Base-by-base conservation (phyloP, 1,140 invertebrate species). In the Magallana ariakensis region DNA sequence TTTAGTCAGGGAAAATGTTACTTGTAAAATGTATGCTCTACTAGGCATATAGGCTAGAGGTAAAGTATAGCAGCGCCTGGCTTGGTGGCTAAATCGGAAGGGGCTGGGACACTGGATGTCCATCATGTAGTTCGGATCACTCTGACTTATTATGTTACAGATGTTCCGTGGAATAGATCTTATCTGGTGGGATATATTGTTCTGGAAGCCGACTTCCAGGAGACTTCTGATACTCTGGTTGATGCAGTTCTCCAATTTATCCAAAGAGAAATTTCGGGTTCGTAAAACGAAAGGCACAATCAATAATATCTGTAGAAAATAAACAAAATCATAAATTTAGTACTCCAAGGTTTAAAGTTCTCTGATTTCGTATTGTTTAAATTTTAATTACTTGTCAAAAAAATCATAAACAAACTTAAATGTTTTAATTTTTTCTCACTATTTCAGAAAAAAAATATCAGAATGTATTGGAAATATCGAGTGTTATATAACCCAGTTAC, bases 211-310 rank as follows among this genome's bases (percentile, higher is more conserved):
- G 7, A 26, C 22, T 26, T 33, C 66, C 0, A 75, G 26, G 19
- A 75, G 33, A 0, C 1, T 19, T 56, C 16, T 82, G 0, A 82
- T 15, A 22, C 55, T 82, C 3, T 82, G 16, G 46, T 82, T 54
- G 13, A 82, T 56, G 10, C 80, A 82, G 80, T 22, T 54, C 46
- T 82, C 80, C 80, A 82, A 19, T 16, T 54, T 26, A n/a, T 56
- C 80, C 15, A 82, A 8, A 1, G 46, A 53, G 80, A 82, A 54
- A 16, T 54, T 55, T 53, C 55, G 53, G 19, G 53, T 26, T 54
- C 19, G 80, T 26, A 82, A n/a, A n/a, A 56, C 80, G 54, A 82
- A 82, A 8, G 80, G 80, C 10, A 82, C 55, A 33, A 8, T 82
- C 46, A 82, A 22, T 54, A 19, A 54, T 19, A 82, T 56, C 80